Percentiles rank a stretch among this genome's conserved stretches.
phyloP scores from a whole-genome alignment of 2,888 invertebrate genomes.

The Drosophila subquinaria region DNA sequence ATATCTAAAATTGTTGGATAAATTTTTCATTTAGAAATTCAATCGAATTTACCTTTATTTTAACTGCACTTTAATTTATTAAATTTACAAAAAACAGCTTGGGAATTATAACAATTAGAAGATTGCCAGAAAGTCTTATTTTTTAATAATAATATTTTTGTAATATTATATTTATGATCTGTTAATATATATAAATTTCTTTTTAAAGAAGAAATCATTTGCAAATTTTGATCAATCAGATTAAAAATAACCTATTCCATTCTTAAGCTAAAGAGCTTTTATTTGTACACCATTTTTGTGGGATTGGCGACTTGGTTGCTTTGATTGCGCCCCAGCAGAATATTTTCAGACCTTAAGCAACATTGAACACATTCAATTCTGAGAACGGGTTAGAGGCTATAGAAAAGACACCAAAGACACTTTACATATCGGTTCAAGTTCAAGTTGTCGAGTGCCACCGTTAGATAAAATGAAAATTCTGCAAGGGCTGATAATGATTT shows the following conservation, averaged over 20 bases:
- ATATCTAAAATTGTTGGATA: too few relatives aligned
- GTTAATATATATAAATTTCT: too few relatives aligned
- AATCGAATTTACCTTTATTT: too few relatives aligned
- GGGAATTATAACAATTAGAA: too few relatives aligned
- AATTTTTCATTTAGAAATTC: too few relatives aligned
- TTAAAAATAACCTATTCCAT: background rate
- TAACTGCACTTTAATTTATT: too few relatives aligned
- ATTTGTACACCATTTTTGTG: conserved; percentile 1
- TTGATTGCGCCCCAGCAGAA: conserved; percentile 24
- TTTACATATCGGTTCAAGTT: conserved; percentile 44
- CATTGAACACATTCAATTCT: conserved; percentile 58
- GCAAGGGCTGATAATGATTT: background rate
- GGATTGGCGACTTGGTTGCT: background rate
- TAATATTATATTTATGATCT: too few relatives aligned
- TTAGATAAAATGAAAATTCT: conserved; percentile 6
- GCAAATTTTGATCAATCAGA: too few relatives aligned
- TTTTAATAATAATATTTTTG: too few relatives aligned
- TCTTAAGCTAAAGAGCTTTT: background rate
- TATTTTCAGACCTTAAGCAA: conserved; percentile 63
- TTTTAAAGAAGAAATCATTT: too few relatives aligned
- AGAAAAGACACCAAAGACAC: conserved; percentile 42
- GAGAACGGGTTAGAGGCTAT: conserved; percentile 35
- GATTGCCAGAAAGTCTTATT: too few relatives aligned
- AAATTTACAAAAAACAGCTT: too few relatives aligned
- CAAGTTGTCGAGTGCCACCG: conserved; percentile 8